Evolutionary conservation across 2,113 vertebrate species (phyloP), one percentile per base, ranked within the genome.

Genomic region (Fulica atra): DNA sequence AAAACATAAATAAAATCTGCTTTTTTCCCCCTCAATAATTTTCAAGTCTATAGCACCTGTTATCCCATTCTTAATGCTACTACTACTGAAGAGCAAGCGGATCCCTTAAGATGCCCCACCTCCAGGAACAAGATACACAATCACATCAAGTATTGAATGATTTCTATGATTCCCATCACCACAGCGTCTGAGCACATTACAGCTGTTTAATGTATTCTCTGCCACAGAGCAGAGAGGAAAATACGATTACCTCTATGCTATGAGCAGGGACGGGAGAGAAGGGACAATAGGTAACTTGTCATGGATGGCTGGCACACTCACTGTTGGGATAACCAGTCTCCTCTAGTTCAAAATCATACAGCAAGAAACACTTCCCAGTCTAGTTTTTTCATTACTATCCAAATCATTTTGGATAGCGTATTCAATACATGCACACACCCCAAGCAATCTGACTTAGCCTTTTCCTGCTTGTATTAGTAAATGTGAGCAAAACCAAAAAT

Each of bases 131-230:
- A 94, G 91, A 91, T 8, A 82, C 87, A 95, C 59, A 86, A 94
- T 93, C 93, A 54, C 79, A 94, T 73, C 84, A 70, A 83, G 89
- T 57, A 91, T 1, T 84, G 89, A 93, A 92, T 85, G 83, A 93
- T 91, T 96, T 92, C 83, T 89, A 13, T 68, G 81, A 92, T 78
- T 95, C 91, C 53, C 91, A 92, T 84, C 91, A 91, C 73, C 89
- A 91, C 61, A 13, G 73, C 61, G 86, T 16, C 84, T 89, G 94
- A 93, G 89, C 59, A 87, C 36, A 73, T 93, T 86, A 93, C 71
- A 89, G 70, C 61, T 82, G 81, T 93, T 94, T 95, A 95, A 94
- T 90, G 87, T 72, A 89, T 95, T 86, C 92, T 85, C 89, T 92
- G 89, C 73, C 93, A 91, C 92, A 95, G 78, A 82, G 69, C 11